phyloP scores from a whole-genome alignment of 2,113 vertebrate genomes.

The Cariama cristata region DNA sequence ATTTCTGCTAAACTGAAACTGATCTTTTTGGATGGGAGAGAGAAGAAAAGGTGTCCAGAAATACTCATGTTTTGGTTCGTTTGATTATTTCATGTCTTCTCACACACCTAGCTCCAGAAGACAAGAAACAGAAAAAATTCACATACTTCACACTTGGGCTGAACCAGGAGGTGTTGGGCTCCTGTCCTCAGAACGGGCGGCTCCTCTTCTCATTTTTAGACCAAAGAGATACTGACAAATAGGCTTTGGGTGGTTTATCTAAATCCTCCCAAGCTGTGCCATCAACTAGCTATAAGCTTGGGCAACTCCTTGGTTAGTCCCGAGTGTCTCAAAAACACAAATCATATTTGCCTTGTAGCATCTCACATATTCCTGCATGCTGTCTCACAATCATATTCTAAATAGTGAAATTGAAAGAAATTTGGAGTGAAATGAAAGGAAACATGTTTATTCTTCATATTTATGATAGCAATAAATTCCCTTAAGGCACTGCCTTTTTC shows the following conservation, averaged over 20 bases:
- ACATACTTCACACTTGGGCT: neutral
- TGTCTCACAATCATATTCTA: neutral
- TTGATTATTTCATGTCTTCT: neutral
- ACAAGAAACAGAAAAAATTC: neutral
- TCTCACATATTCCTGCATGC: neutral
- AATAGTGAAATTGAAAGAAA: neutral
- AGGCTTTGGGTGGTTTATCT: constrained; percentile 9
- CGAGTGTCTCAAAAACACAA: neutral
- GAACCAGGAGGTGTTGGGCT: fast-evolving
- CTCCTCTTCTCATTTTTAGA: neutral
- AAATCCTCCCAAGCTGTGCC: constrained; percentile 3
- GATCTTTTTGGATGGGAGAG: neutral
- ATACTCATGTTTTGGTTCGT: neutral
- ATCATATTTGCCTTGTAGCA: neutral
- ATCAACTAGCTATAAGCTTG: neutral
- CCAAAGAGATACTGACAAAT: neutral
- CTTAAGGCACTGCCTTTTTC: neutral
- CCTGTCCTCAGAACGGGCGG: neutral
- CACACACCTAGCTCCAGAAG: neutral
- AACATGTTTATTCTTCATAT: neutral
- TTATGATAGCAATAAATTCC: constrained; percentile 15
- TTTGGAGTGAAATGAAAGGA: constrained; percentile 11
- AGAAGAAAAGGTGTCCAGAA: neutral
- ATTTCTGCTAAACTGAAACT: constrained; percentile 34
- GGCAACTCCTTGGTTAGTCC: neutral